These are phyloP conservation scores for Hybos culiciformis DNA, from an alignment of 2,888 invertebrate species.

Conservation along the genomic window DNA sequence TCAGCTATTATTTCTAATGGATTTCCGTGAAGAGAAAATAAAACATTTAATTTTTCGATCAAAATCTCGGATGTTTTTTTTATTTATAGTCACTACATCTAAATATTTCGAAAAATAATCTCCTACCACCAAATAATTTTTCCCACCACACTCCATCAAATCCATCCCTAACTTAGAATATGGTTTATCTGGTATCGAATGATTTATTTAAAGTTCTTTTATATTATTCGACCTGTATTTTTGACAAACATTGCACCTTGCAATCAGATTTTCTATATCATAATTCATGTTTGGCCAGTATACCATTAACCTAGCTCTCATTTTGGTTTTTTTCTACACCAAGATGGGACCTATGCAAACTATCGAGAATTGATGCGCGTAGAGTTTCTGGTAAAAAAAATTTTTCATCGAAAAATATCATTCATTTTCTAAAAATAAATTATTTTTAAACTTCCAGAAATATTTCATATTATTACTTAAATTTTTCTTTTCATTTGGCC, in stretches of 20 bases:
- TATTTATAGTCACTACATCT: slow-evolving; percentile 1
- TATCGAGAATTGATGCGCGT: not conserved
- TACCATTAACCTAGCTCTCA: slow-evolving; percentile 3
- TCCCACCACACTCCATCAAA: not conserved
- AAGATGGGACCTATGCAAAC: slow-evolving; percentile 3
- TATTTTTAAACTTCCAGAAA: not conserved
- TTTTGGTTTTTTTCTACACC: slow-evolving; percentile 10
- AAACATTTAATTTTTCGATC: slow-evolving; percentile 1
- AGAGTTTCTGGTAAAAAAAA: not conserved
- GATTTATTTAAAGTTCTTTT: slow-evolving; percentile 3
- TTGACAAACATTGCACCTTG: slow-evolving; percentile 7
- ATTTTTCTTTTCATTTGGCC: slow-evolving; percentile 2
- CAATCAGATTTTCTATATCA: slow-evolving; percentile 6
- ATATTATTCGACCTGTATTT: slow-evolving; percentile 1
- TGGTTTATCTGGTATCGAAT: slow-evolving; percentile 2
- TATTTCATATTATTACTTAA: not conserved
- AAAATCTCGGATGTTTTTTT: slow-evolving; percentile 4
- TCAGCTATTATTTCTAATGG: slow-evolving; percentile 6
- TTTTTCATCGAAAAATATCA: slow-evolving; percentile 3
- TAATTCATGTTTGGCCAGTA: slow-evolving; percentile 7
- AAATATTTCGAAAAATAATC: slow-evolving; percentile 6
- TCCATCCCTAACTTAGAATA: slow-evolving; percentile 6
- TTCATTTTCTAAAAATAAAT: not conserved
- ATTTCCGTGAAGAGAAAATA: slow-evolving; percentile 6
- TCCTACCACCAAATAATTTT: not conserved